These are phyloP conservation scores for Meliscaeva auricollis DNA, from an alignment of 2,888 invertebrate genomes.

Conservation along the genomic window DNA sequence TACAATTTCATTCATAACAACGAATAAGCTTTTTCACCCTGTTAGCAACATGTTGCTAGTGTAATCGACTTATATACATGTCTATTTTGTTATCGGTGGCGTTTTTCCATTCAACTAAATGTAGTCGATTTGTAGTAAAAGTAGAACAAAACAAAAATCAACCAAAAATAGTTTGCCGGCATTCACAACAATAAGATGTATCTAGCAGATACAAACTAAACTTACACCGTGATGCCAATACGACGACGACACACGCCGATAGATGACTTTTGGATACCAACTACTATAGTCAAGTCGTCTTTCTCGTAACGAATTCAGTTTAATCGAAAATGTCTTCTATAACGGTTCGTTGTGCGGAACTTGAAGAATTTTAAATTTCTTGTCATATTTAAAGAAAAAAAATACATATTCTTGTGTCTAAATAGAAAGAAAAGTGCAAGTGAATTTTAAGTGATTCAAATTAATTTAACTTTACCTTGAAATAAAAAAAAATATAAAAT, in stretches of 20 bases:
- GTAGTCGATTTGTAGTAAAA: slow-evolving; percentile 16
- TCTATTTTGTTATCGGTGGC: slow-evolving; percentile 53
- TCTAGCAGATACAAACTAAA: slow-evolving; percentile 51
- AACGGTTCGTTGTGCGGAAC: slow-evolving; percentile 64
- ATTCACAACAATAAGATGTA: slow-evolving; percentile 50
- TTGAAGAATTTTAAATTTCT: slow-evolving; percentile 37
- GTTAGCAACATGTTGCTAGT: slow-evolving; percentile 66
- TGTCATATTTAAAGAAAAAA: slow-evolving; percentile 19
- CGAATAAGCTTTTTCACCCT: slow-evolving; percentile 45
- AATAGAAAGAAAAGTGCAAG: neutral
- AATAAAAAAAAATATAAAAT: too few relatives aligned
- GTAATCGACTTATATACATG: neutral
- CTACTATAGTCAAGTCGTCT: slow-evolving; percentile 65
- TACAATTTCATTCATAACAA: slow-evolving; percentile 67
- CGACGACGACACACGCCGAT: slow-evolving; percentile 7
- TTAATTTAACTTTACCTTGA: too few relatives aligned
- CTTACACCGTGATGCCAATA: neutral
- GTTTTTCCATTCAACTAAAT: slow-evolving; percentile 38
- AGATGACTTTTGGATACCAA: slow-evolving; percentile 21
- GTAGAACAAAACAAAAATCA: neutral
- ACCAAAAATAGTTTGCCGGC: slow-evolving; percentile 61
- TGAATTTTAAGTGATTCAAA: slow-evolving; percentile 25
- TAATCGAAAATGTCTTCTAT: slow-evolving; percentile 63
- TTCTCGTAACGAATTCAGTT: slow-evolving; percentile 62
- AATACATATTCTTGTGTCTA: too few relatives aligned